These are phyloP conservation scores for Nysson spinosus DNA, from an alignment of 2,888 invertebrate species.

Conservation along the genomic window DNA sequence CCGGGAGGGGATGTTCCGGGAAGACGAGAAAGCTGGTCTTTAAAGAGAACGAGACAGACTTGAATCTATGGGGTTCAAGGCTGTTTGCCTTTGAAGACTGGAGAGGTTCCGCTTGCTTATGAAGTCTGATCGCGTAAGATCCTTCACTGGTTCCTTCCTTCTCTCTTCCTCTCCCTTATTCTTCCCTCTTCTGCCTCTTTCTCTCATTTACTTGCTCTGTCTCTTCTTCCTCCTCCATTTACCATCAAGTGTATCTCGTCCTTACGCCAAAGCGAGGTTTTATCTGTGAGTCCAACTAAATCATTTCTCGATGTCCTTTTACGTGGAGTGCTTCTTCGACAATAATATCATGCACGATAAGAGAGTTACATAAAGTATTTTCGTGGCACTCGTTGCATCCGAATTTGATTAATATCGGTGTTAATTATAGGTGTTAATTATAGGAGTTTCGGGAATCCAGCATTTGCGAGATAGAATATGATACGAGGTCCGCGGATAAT, in stretches of 20 bases:
- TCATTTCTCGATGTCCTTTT: slow-evolving; percentile 20
- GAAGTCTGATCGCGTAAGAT: slow-evolving; percentile 67
- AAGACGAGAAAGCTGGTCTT: slow-evolving; percentile 29
- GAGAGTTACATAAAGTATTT: too few species aligned
- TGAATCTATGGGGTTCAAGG: slow-evolving; percentile 8
- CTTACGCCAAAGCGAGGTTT: neutral
- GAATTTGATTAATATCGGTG: too few species aligned
- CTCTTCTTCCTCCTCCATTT: slow-evolving; percentile 27
- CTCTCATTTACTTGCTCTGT: slow-evolving; percentile 9
- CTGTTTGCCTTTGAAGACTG: slow-evolving; percentile 45
- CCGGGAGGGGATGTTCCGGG: slow-evolving; percentile 35
- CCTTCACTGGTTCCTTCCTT: slow-evolving; percentile 27
- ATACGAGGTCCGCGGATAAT: too few species aligned
- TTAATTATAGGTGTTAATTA: too few species aligned
- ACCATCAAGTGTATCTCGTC: slow-evolving; percentile 31
- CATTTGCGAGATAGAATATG: too few species aligned
- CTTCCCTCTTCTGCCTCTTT: slow-evolving; percentile 18
- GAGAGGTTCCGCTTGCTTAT: slow-evolving; percentile 53
- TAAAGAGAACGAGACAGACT: neutral
- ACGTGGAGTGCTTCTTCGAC: too few species aligned
- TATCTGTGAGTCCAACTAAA: slow-evolving; percentile 3
- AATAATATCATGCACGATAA: too few species aligned
- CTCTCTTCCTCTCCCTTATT: slow-evolving; percentile 19
- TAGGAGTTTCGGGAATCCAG: too few species aligned
- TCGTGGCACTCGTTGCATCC: too few species aligned